Percentiles rank a stretch among this genome's conserved stretches.
Conservation (phyloP, 2,113 vertebrate genomes). For the Chascanopsetta lugubris region DNA sequence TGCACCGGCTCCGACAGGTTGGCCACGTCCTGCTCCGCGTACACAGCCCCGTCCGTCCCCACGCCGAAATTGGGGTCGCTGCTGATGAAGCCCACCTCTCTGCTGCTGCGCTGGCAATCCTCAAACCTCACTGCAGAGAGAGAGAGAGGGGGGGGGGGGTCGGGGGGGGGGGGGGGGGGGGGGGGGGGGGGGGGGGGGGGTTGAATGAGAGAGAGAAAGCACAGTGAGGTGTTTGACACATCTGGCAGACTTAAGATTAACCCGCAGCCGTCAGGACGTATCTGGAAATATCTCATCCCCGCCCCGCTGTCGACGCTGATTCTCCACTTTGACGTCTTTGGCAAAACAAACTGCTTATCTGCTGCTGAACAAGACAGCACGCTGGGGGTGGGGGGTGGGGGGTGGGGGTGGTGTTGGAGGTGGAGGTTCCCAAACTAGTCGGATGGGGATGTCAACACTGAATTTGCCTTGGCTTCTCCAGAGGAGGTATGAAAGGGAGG, state of each 20-base stretch:
- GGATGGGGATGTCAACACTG: conserved; percentile 56
- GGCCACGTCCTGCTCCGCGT: conserved; percentile 82
- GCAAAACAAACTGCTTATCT: conserved; percentile 72
- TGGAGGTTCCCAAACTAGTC: conserved; percentile 54
- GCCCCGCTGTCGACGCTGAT: conserved; percentile 61
- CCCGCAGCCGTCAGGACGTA: conserved; percentile 54
- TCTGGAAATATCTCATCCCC: conserved; percentile 68
- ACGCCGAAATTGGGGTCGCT: conserved; percentile 90
- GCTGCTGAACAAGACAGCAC: conserved; percentile 40
- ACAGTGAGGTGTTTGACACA: conserved; percentile 61
- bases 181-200: conserved; percentile 8
- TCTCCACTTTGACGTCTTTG: conserved; percentile 57
- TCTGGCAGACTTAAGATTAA: conserved; percentile 67
- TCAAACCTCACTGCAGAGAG: conserved; percentile 87
- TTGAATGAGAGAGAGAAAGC: conserved; percentile 45
- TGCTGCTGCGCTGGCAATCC: conserved; percentile 84
- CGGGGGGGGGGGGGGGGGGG: conserved; percentile 24
- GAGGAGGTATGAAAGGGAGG: conserved; percentile 42
- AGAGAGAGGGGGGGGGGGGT: conserved; percentile 28
- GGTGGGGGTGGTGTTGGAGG: background rate
- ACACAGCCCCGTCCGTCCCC: conserved; percentile 85
- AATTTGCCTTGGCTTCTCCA: conserved; percentile 44
- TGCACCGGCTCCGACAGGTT: conserved; percentile 86
- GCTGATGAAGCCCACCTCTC: conserved; percentile 86
- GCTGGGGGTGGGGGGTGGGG: background rate